Base-by-base conservation (phyloP, 1,140 invertebrate genomes). In the Drosophila ambigua region DNA sequence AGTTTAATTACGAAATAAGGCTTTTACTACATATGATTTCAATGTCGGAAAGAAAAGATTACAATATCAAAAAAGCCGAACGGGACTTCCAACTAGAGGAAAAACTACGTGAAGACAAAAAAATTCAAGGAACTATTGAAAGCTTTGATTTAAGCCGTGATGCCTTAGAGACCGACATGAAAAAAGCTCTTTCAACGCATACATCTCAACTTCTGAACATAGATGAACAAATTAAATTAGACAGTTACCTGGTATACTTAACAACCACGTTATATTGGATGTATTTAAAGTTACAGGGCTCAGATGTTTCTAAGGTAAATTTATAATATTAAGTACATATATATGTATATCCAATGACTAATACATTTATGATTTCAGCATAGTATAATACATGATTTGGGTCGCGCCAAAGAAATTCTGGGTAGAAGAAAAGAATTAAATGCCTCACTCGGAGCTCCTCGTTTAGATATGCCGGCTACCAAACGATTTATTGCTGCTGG, bases 241-340 rank as follows among this genome's bases (percentile, higher is more conserved):
- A 83, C 5, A 83, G 54, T 6, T 83, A 76, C 20, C 31, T 84
- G n/a, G 44, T 59, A 1, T 83, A 84, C 44, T 44, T 48, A 1
- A 79, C 45, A 16, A 83, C 80, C 52, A 83, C 80, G 6, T 31
- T 83, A n/a, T 83, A 50, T 59, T 83, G 76, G 72, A 83, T 83
- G 41, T 41, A 76, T 23, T 43, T 84, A 2, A 83, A 76, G 53
- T 24, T 83, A 5, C 76, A 76, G 15, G 79, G 80, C 6, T 44
- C 23, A 9, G 77, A 83, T 53, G 15, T 67, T 5, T 49, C 77
- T 0, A 83, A 84, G 68, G 76, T 79, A 60, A 4, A 15, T n/a
- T 9, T n/a, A 16, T 2, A 44, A 26, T 8, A 28, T 20, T 6
- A 51, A 13, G 5, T 15, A 39, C 43, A 26, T 20, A 44, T 13